Evolutionary conservation across 2,797 vertebrate species (phyloP).

Genomic region (Tiaroga cobitis): DNA sequence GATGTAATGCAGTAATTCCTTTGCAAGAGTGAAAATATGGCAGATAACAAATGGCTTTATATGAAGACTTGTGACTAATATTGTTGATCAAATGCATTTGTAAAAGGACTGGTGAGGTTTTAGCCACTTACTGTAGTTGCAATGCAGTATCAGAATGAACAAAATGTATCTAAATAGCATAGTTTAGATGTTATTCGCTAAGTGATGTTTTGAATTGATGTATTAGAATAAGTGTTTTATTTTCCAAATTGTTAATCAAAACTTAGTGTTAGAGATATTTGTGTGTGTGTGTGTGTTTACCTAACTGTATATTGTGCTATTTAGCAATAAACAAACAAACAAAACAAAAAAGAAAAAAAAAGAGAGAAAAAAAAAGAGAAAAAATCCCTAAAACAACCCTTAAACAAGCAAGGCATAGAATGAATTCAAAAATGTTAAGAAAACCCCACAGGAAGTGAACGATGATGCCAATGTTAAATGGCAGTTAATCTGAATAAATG

Average conservation of each 20-base stretch:
- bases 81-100: conserved; percentile 51
- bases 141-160: conserved; percentile 46
- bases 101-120: conserved; percentile 47
- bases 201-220: conserved; percentile 54
- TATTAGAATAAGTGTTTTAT: conserved; percentile 53
- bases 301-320: conserved; percentile 64
- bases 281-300: conserved; percentile 63
- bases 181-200: conserved; percentile 50
- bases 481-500: background rate
- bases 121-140: conserved; percentile 50
- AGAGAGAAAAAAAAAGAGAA: conserved; percentile 10
- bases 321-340: conserved; percentile 61
- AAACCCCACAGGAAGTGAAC: conserved; percentile 4
- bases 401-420: conserved; percentile 28
- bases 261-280: conserved; percentile 52
- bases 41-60: conserved; percentile 47
- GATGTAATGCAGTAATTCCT: conserved; percentile 38
- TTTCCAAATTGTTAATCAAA: conserved; percentile 55
- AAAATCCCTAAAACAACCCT: conserved; percentile 34
- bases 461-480: background rate
- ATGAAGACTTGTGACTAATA: conserved; percentile 38
- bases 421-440: background rate
- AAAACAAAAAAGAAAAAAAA: conserved; percentile 31
- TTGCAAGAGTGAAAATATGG: conserved; percentile 42
- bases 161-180: conserved; percentile 53